Evolutionary conservation across 2,113 vertebrate species (phyloP).

Genomic region (Tyrannus savana): DNA sequence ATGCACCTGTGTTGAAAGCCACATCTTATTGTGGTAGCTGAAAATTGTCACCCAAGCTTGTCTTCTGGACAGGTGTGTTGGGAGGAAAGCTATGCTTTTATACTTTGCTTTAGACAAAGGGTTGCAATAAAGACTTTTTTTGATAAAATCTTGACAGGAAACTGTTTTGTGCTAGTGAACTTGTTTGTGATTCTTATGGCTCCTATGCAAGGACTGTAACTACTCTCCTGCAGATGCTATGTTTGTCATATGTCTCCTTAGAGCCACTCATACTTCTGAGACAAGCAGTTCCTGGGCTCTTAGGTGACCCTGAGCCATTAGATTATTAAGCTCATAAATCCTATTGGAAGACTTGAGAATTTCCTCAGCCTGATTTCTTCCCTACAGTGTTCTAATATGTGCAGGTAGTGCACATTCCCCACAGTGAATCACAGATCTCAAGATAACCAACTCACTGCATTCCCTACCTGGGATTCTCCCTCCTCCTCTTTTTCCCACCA

Average conservation of each 20-base stretch:
- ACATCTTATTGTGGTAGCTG: background rate
- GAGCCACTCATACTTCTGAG: background rate
- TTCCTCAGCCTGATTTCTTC: constrained; percentile 1
- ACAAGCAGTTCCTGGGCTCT: constrained; percentile 17
- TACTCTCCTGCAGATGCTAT: background rate
- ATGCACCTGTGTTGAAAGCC: background rate
- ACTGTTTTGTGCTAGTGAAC: background rate
- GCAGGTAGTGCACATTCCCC: background rate
- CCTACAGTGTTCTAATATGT: background rate
- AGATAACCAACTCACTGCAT: background rate
- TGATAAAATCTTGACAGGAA: background rate
- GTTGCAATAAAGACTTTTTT: background rate
- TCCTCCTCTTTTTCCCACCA: background rate
- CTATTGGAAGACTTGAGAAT: background rate
- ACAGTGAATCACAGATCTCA: background rate
- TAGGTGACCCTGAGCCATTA: background rate
- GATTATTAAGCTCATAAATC: constrained; percentile 66
- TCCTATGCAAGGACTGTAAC: background rate
- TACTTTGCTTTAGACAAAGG: background rate
- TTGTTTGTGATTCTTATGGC: background rate
- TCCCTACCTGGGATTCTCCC: background rate
- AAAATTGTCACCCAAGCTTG: background rate
- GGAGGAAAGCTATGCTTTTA: background rate
- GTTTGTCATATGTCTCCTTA: constrained; percentile 1
- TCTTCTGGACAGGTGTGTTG: background rate